Evolutionary conservation across 2,888 invertebrate genomes (phyloP), one percentile per base, ranked within the genome.

Genomic region (Dichetophora obliterata): DNA sequence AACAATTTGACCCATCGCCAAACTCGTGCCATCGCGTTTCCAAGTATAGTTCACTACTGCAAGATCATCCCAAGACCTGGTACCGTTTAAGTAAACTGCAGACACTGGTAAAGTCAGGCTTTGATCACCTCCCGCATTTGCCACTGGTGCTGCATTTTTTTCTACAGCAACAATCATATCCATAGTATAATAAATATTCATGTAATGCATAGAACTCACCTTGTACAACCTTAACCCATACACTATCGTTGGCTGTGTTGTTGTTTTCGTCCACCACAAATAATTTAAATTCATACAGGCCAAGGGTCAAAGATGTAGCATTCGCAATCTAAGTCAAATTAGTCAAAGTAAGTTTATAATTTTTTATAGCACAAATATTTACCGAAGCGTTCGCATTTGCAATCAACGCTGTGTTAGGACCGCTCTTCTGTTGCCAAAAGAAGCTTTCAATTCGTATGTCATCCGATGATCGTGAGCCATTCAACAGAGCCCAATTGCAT

Each of bases 41-140:
- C 98, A 98, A 75, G 92, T 91, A 92, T 96, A 98, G 73, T 93
- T 92, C 0, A 94, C 94, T 76, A 98, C 95, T 14, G 93, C 93
- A 86, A 96, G 93, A 90, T 98, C 98, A 87, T 98, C 98, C 22
- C 92, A 92, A 0, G 98, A 98, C 79, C 91, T 91, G 0, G 95
- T 93, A 0, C 98, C 98, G 90, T 98, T 97, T 75, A 98, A 90
- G 69, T 93, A 91, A 9, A 98, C 91, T 22, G 95, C 93, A 54
- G 93, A 92, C 4, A 93, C 90, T 0, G 98, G 97, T 70, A 96
- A 90, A 63, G 93, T 91, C 0, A 97, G 90, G 19, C 93, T 93
- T 85, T 94, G 93, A 89, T 97, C 95, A 0, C 95, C 96, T 6
- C 97, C 97, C 1, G 95, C 97, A 86, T 95, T 94, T 0, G 98